Conservation (phyloP, 2,888 invertebrate species). For the Molorchus minor region DNA sequence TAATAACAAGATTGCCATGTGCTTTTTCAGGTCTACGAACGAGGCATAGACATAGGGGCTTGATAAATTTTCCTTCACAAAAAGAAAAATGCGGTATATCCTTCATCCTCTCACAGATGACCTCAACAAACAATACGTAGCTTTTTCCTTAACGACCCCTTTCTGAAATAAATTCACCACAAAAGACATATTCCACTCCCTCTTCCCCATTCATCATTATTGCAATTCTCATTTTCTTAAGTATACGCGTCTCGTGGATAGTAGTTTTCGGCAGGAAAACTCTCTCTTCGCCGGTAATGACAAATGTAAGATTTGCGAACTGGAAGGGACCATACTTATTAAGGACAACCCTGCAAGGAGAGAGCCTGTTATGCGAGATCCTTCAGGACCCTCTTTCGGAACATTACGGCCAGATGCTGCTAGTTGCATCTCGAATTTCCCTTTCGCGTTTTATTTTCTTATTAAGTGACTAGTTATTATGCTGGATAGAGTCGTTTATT, state of each 20-base stretch:
- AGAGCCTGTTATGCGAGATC: slow-evolving; percentile 16
- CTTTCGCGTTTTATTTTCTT: slow-evolving; percentile 45
- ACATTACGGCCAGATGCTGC: slow-evolving; percentile 42
- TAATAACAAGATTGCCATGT: too few relatives aligned
- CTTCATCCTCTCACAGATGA: slow-evolving; percentile 6
- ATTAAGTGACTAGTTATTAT: slow-evolving; percentile 50
- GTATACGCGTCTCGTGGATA: slow-evolving; percentile 31
- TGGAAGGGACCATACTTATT: slow-evolving; percentile 28
- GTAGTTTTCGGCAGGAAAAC: slow-evolving; percentile 25
- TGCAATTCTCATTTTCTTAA: slow-evolving; percentile 39
- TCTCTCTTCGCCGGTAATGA: slow-evolving; percentile 19
- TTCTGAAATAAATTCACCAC: slow-evolving; percentile 35
- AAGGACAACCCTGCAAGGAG: slow-evolving; percentile 16
- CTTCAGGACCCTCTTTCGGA: slow-evolving; percentile 30
- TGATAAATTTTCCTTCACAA: slow-evolving; percentile 2
- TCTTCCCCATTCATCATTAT: slow-evolving; percentile 37
- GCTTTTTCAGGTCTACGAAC: too few relatives aligned
- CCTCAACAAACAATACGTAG: slow-evolving; percentile 14
- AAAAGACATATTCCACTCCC: slow-evolving; percentile 32
- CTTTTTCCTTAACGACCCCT: slow-evolving; percentile 16
- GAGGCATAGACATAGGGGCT: too few relatives aligned
- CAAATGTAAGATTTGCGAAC: slow-evolving; percentile 29
- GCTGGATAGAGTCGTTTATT: slow-evolving; percentile 48
- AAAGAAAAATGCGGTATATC: not conserved
- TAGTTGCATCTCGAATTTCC: slow-evolving; percentile 41